Evolutionary conservation across 1,140 invertebrate genomes (phyloP), one percentile per base, ranked within the genome.

Genomic region (Micrasema minimum): DNA sequence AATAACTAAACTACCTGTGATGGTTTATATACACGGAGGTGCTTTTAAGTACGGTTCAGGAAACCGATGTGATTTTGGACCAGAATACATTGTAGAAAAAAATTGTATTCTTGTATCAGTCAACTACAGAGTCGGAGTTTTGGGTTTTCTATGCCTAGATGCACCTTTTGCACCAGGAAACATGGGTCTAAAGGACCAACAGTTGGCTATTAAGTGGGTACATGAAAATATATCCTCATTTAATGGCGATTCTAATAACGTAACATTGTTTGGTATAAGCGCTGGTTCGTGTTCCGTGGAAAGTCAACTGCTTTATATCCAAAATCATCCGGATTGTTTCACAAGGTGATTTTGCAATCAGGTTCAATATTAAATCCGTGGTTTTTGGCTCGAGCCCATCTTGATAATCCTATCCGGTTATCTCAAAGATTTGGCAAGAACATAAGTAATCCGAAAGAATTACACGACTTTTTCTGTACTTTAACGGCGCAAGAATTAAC

Each of bases 21-120:
- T 91, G 78, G 82, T 90, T 0, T 91, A 82, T 80, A 85, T 91
- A 37, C 87, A 89, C 76, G 89, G 89, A 0, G 90, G 90, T 20
- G 85, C 81, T 14, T 72, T 65, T 26, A 43, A 20, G 10, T 12
- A n/a, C n/a, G 66, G 66, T 2, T 66, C 72, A 14, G 72, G 72
- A 45, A 69, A 23, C 38, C 12, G 11, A 6, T 14, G 26, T 46
- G 41, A 46, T 12, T 66, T 65, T 31, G 61, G 61, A 10, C 71
- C 71, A 4, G 66, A 69, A n/a, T 69, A 66, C 23, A 68, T 69
- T 26, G 22, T 73, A 5, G 59, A 69, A 69, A 51, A 69, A 72
- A 35, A 57, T 6, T 43, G 46, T 16, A 66, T 72, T 51, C 16
- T 72, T n/a, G 67, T 73, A 7, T 35, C 59, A 16, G 12, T 69